Base-by-base conservation (phyloP, 1,140 invertebrate species). In the Eumaeus atala region DNA sequence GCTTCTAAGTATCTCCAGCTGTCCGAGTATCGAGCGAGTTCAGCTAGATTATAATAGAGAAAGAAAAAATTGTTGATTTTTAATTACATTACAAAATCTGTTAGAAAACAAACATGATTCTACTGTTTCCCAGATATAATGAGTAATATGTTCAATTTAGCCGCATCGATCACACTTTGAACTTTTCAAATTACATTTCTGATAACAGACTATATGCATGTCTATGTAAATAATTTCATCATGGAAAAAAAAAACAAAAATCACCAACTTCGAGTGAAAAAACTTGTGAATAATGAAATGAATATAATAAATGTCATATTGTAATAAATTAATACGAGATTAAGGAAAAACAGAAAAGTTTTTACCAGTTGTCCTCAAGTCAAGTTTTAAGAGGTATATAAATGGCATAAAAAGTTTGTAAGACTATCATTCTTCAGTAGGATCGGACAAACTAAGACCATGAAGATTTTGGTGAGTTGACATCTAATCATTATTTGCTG, bases 381-480 rank as follows among this genome's bases (percentile, higher is more conserved):
- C 40, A 44, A 44, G 17, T 44, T 16, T 4, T 17, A 9, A 7
- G 14, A 9, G 10, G 14, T 44, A 44, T 44, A 44, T 44, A 44
- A 44, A 44, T 44, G 17, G 14, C 6, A 28, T 44, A 14, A 44
- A 12, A 44, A 16, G 9, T 1, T 18, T 16, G 16, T 16, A 44
- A 16, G 9, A 16, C 9, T 18, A 44, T 16, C 14, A 44, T 44
- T 44, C 40, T 44, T 44, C 40, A 44, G 14, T 44, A 16, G 40
- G 40, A 44, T 17, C 40, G 9, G 40, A 44, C 40, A 44, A 44
- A 44, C 17, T 16, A 44, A 16, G 40, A 44, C 40, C 40, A 44
- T 44, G 40, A 44, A 44, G 40, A 17, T 44, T 16, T 16, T 44
- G 40, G 40, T 44, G 40, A 44, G 40, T 44, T 44, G 14, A 7